phyloP scores from a whole-genome alignment of 2,888 invertebrate species.

The Timandra comae region DNA sequence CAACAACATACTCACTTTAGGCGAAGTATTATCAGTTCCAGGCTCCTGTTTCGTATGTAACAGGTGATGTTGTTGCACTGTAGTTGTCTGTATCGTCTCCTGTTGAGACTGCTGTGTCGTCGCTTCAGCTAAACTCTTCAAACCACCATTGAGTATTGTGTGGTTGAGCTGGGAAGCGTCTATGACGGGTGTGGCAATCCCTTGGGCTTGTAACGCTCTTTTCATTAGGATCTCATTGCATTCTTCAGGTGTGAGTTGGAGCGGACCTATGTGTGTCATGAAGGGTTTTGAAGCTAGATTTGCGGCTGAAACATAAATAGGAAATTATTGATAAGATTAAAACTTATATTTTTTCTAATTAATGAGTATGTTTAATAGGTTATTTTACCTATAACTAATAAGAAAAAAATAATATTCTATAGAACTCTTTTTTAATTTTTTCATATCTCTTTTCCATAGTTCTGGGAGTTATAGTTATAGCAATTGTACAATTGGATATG shows the following conservation, averaged over 20 bases:
- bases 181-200: conserved; percentile 69
- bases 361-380: too few relatives aligned
- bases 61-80: conserved; percentile 65
- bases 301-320: conserved; percentile 57
- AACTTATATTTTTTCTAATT: too few relatives aligned
- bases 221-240: conserved; percentile 88
- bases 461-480: too few relatives aligned
- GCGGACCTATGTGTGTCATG: conserved; percentile 83
- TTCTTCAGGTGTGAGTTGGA: conserved; percentile 85
- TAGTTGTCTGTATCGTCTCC: conserved; percentile 49
- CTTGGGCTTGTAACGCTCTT: conserved; percentile 81
- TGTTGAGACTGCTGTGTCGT: conserved; percentile 48
- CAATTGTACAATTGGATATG: too few relatives aligned
- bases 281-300: conserved; percentile 77
- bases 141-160: conserved; percentile 56
- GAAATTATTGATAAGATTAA: too few relatives aligned
- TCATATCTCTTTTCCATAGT: too few relatives aligned
- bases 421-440: too few relatives aligned
- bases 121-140: conserved; percentile 61
- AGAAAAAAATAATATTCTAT: too few relatives aligned
- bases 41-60: conserved; percentile 77
- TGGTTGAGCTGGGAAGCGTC: conserved; percentile 68
- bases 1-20: conserved; percentile 53
- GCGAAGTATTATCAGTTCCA: conserved; percentile 76
- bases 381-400: too few relatives aligned